phyloP scores from a whole-genome alignment of 1,140 invertebrate genomes.

The Saccostrea glomerata region DNA sequence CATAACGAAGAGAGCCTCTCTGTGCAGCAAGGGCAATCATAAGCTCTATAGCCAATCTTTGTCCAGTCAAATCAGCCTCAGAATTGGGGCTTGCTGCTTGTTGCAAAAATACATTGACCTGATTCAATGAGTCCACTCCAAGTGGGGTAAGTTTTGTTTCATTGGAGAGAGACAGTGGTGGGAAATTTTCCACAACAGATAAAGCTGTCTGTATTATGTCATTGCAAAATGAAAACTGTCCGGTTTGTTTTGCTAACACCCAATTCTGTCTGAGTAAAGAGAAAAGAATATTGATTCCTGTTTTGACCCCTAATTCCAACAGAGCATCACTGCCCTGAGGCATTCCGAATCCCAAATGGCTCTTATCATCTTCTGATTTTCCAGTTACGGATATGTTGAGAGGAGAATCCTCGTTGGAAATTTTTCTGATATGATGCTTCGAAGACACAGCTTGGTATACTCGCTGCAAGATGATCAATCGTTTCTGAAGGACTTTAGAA shows the following conservation, averaged over 20 bases:
- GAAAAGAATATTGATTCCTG: constrained; percentile 84
- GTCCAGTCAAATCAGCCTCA: constrained; percentile 81
- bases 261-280: constrained; percentile 84
- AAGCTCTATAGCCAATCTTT: constrained; percentile 81
- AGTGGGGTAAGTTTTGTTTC: constrained; percentile 82
- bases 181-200: constrained; percentile 82
- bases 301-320: constrained; percentile 84
- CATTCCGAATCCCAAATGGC: neutral
- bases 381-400: constrained; percentile 23
- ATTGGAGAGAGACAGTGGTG: constrained; percentile 83
- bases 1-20: constrained; percentile 83
- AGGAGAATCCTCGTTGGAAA: constrained; percentile 35
- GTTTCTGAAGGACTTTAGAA: constrained; percentile 81
- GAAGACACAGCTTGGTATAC: constrained; percentile 83
- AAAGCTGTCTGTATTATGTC: constrained; percentile 83
- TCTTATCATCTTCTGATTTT: constrained; percentile 49
- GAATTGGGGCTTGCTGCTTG: constrained; percentile 81
- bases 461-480: constrained; percentile 83
- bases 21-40: constrained; percentile 83
- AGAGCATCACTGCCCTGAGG: constrained; percentile 81
- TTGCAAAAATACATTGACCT: constrained; percentile 81
- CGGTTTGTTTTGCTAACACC: constrained; percentile 73
- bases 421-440: constrained; percentile 80
- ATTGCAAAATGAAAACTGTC: constrained; percentile 80
- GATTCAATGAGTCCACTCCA: constrained; percentile 81